Evolutionary conservation across 2,888 invertebrate genomes (phyloP), one percentile per base, ranked within the genome.

Genomic region (Criorhina ranunculi): DNA sequence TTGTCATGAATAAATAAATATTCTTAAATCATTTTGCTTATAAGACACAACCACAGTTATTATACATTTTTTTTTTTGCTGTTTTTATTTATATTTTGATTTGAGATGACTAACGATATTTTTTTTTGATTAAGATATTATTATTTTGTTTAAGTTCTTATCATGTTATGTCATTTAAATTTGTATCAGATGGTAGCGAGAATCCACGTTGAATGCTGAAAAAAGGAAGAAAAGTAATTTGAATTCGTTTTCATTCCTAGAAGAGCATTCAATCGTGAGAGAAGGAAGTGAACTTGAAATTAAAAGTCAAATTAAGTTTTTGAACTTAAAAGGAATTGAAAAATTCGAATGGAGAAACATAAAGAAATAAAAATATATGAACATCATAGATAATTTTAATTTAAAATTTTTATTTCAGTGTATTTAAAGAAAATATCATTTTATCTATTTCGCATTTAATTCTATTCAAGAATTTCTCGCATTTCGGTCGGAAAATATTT

Each of bases 11-110:
- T 86, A 80, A 67, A 82, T 76, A 77, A 73, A 70, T 79, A 75
- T 79, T 75, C 73, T 69, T 79, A 55, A 62, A 80, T 70, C 64
- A 55, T 78, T 82, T 85, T 85, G 85, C 85, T 85, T 85, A 75
- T 85, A 85, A 85, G 83, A 87, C 87, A 87, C 87, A 87, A 87
- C 87, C 87, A 87, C 86, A 70, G 80, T 73, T 86, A 86, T 86
- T 70, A 60, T 42, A 62, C 75, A 81, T 79, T 86, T 77, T 33
- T 29, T 49, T 72, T 73, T 66, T 59, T 46, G n/a, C n/a, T n/a
- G n/a, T n/a, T 62, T 72, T 29, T 17, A 29, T 51, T n/a, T 44
- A 15, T 35, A 40, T 72, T 76, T 80, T 83, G 77, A 78, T 83
- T 78, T 69, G 24, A 44, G 40, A 62, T 64, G 51, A 59, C 64